Evolutionary conservation across 2,113 vertebrate genomes (phyloP).

Genomic region (Spilogale gracilis): DNA sequence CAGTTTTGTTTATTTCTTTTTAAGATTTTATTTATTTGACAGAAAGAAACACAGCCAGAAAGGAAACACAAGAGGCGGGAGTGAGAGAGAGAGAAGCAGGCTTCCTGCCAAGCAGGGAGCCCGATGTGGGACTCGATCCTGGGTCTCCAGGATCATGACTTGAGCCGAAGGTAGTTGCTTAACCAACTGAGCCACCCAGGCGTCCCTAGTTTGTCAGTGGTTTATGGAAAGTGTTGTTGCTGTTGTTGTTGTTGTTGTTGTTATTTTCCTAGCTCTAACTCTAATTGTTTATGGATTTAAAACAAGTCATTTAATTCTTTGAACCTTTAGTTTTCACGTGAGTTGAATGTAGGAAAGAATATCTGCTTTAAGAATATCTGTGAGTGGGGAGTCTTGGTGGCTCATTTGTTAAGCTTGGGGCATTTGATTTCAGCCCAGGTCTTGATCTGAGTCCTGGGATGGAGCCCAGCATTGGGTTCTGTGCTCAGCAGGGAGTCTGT

Average conservation of each 20-base stretch:
- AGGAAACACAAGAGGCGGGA: too few relatives aligned
- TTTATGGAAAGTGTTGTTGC: background rate
- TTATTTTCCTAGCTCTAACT: background rate
- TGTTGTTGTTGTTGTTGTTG: too few relatives aligned
- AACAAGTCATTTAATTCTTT: background rate
- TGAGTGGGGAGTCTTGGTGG: background rate
- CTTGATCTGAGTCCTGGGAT: background rate
- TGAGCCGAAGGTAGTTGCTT: too few relatives aligned
- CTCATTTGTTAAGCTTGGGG: background rate
- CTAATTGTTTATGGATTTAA: background rate
- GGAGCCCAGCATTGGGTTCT: background rate
- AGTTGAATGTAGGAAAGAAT: background rate
- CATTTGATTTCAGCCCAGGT: background rate
- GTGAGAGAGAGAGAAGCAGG: too few relatives aligned
- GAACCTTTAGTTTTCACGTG: background rate
- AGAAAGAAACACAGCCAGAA: too few relatives aligned
- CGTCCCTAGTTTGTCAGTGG: background rate
- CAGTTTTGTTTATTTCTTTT: background rate
- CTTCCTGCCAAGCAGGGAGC: too few relatives aligned
- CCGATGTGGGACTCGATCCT: too few relatives aligned
- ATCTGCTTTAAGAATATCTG: background rate
- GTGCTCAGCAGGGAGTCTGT: background rate
- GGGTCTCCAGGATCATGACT: too few relatives aligned
- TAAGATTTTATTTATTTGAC: too few relatives aligned
- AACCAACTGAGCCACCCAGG: too few relatives aligned